Evolutionary conservation across 2,888 invertebrate genomes (phyloP).

Genomic region (Podabrus alpinus): DNA sequence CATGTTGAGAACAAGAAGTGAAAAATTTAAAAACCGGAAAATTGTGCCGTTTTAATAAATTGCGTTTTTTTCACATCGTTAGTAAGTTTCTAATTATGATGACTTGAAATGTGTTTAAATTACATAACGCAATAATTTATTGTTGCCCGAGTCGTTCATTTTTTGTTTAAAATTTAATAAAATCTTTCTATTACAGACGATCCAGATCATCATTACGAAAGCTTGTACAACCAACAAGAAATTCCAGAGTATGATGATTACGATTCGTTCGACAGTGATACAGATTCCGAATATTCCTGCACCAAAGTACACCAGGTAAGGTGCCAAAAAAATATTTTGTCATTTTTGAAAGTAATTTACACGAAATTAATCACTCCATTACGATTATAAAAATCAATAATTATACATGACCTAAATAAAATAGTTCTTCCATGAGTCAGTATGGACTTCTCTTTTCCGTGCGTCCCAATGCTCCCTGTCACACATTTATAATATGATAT

Average conservation of each 20-base stretch:
- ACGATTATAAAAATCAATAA: no score
- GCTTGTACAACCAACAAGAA: slow-evolving; percentile 55
- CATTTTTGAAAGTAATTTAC: background rate
- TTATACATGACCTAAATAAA: no score
- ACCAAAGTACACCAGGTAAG: slow-evolving; percentile 45
- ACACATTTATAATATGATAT: no score
- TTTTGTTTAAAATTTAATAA: background rate
- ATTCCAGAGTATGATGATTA: slow-evolving; percentile 62
- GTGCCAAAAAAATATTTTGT: slow-evolving; percentile 31
- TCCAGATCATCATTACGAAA: slow-evolving; percentile 73
- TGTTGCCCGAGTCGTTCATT: background rate
- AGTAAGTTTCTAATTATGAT: background rate
- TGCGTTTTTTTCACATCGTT: background rate
- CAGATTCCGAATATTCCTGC: slow-evolving; percentile 60
- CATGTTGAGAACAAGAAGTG: background rate
- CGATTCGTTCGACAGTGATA: slow-evolving; percentile 74
- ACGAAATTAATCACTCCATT: no score
- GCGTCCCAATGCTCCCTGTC: no score
- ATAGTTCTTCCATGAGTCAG: no score
- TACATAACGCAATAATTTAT: background rate
- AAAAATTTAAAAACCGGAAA: background rate
- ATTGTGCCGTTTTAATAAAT: background rate
- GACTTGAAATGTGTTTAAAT: background rate
- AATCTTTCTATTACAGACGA: slow-evolving; percentile 60
- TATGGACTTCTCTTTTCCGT: no score